Percentiles rank a stretch among this genome's conserved stretches.
Evolutionary conservation across 1,140 invertebrate genomes (phyloP).

Genomic region (Saccostrea glomerata): DNA sequence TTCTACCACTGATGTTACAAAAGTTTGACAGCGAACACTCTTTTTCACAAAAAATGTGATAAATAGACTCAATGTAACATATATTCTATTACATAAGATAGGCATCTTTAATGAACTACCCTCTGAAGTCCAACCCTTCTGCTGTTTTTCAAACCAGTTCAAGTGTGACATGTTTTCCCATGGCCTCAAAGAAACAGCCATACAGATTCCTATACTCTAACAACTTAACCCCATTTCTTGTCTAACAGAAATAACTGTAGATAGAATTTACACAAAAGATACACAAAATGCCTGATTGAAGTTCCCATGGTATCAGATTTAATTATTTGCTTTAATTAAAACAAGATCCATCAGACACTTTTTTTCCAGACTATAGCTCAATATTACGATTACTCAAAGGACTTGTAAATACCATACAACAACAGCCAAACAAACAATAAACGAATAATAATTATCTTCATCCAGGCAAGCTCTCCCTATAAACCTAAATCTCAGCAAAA

Average conservation of each 20-base stretch:
- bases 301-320: conserved; percentile 32
- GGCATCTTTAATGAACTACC: conserved; percentile 6
- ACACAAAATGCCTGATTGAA: not conserved
- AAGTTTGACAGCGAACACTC: conserved; percentile 3
- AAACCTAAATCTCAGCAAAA: not conserved
- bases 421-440: not conserved
- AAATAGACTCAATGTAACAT: conserved; percentile 26
- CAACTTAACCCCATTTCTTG: not conserved
- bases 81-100: conserved; percentile 32
- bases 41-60: conserved; percentile 3
- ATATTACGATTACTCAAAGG: not conserved
- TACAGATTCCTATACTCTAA: not conserved
- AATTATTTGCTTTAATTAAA: conserved; percentile 19
- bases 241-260: too few species aligned
- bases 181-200: not conserved
- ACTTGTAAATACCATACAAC: not conserved
- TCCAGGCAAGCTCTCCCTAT: not conserved
- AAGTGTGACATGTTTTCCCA: conserved; percentile 1
- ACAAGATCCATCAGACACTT: not conserved
- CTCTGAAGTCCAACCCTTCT: not conserved
- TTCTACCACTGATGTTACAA: not conserved
- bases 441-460: conserved; percentile 1
- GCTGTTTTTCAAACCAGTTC: conserved; percentile 23
- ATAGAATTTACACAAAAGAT: too few species aligned
- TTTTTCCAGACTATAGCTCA: not conserved